Evolutionary conservation across 2,113 vertebrate genomes (phyloP).

Genomic region (Cryptotis parvus): DNA sequence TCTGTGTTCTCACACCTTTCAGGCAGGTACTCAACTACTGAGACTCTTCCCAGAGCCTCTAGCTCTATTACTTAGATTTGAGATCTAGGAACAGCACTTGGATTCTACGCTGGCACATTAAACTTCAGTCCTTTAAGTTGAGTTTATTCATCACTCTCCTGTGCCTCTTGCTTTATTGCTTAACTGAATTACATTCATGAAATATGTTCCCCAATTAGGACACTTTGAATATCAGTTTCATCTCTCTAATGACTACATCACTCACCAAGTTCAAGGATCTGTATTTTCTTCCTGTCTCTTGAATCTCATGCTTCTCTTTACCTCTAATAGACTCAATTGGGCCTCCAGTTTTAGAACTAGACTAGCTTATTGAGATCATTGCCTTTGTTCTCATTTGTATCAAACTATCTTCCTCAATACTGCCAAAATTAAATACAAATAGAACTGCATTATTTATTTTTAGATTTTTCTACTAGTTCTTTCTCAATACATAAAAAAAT

Average conservation of each 20-base stretch:
- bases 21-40: no score
- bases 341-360: neutral
- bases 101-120: neutral
- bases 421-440: slow-evolving; percentile 21
- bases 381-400: neutral
- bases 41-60: neutral
- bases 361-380: neutral
- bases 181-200: neutral
- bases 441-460: neutral
- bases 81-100: neutral
- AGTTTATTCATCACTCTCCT: neutral
- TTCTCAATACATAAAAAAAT: slow-evolving; percentile 41
- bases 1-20: no score
- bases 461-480: neutral
- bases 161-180: neutral
- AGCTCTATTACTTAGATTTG: neutral
- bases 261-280: neutral
- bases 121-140: neutral
- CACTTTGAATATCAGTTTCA: neutral
- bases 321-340: neutral
- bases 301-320: neutral
- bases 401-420: neutral
- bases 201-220: neutral
- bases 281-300: neutral
- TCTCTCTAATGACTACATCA: neutral